A percentile compares a stretch with the other conserved stretches of the same genome.
These are phyloP conservation scores for Ciconia boyciana DNA, from an alignment of 2,113 vertebrate genomes.

Conservation along the genomic window DNA sequence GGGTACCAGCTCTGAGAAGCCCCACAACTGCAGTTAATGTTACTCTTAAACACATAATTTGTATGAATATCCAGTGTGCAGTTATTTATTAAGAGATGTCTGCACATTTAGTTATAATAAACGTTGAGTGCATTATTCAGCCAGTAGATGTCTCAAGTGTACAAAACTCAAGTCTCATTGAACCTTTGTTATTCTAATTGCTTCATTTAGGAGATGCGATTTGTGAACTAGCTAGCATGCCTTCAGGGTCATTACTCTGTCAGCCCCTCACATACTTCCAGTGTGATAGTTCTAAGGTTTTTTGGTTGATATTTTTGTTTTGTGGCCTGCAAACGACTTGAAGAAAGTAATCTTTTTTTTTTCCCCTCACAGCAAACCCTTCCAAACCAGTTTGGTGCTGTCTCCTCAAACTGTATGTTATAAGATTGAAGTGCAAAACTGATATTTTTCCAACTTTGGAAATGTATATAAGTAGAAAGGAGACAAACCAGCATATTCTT, in stretches of 20 bases:
- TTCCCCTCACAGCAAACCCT: not conserved
- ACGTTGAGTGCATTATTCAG: not conserved
- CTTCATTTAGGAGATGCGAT: not conserved
- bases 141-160: not conserved
- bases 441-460: not conserved
- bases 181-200: constrained; percentile 13
- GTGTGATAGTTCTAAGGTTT: not conserved
- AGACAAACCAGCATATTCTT: not conserved
- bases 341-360: not conserved
- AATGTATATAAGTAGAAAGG: not conserved
- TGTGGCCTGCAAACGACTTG: not conserved
- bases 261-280: not conserved
- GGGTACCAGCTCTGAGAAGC: not conserved
- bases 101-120: not conserved
- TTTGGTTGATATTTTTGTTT: not conserved
- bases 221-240: not conserved
- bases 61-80: not conserved
- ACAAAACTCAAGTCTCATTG: not conserved
- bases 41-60: not conserved
- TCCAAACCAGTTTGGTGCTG: not conserved
- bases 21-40: not conserved
- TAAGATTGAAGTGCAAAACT: not conserved
- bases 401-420: not conserved
- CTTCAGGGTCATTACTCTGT: not conserved
- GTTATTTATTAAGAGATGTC: not conserved